Conservation (phyloP, 1,140 invertebrate genomes). For the Zaprionus capensis region DNA sequence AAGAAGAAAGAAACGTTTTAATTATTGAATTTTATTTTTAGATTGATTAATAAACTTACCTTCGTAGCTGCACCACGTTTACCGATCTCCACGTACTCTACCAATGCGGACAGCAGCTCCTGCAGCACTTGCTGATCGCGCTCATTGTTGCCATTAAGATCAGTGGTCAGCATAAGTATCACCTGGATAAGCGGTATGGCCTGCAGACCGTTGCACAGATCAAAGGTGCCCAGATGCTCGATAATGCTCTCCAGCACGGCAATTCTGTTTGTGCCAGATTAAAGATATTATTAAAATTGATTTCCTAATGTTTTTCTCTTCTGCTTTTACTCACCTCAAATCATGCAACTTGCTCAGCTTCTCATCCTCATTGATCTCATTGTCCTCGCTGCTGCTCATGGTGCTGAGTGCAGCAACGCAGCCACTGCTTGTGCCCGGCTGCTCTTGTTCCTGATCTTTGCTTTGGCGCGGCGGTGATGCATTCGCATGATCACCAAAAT, state of each 20-base stretch:
- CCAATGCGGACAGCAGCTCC: constrained; percentile 89
- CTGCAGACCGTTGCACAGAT: constrained; percentile 88
- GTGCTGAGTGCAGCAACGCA: constrained; percentile 68
- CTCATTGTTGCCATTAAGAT: constrained; percentile 93
- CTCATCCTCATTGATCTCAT: constrained; percentile 85
- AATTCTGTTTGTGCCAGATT: constrained; percentile 43
- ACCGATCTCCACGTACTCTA: constrained; percentile 92
- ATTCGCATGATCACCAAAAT: constrained; percentile 88
- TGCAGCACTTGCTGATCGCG: constrained; percentile 91
- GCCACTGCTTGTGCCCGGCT: constrained; percentile 69
- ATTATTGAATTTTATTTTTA: not conserved
- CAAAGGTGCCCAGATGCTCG: constrained; percentile 80
- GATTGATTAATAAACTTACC: constrained; percentile 29
- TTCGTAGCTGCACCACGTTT: constrained; percentile 81
- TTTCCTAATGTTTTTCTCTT: not conserved
- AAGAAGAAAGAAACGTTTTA: not conserved
- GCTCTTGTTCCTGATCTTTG: constrained; percentile 54
- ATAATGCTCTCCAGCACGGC: constrained; percentile 81
- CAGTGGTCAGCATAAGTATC: constrained; percentile 94
- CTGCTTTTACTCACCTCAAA: constrained; percentile 85
- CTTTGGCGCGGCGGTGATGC: constrained; percentile 75
- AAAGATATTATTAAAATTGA: not conserved
- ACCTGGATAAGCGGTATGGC: constrained; percentile 96
- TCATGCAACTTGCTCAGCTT: constrained; percentile 86
- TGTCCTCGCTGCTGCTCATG: constrained; percentile 81